A percentile compares a stretch with the other conserved stretches of the same genome.
These are phyloP conservation scores for Lottia gigantea DNA, from an alignment of 2,888 invertebrate species.

Conservation along the genomic window DNA sequence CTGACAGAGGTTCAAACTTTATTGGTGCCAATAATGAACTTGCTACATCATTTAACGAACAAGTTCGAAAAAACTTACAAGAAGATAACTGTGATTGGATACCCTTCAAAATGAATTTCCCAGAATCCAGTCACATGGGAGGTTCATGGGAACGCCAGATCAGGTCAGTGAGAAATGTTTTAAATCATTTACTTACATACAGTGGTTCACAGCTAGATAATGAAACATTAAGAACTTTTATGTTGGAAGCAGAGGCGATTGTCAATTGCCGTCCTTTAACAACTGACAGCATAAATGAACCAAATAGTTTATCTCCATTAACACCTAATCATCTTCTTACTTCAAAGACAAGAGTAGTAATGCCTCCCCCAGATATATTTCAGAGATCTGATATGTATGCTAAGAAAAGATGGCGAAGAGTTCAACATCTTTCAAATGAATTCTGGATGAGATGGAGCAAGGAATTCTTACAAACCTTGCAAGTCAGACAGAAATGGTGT, in stretches of 20 bases:
- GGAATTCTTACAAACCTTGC: slow-evolving; percentile 18
- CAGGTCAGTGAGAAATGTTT: too few relatives aligned
- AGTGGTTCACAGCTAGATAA: slow-evolving; percentile 19
- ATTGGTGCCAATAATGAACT: slow-evolving; percentile 26
- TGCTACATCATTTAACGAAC: too few relatives aligned
- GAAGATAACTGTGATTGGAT: slow-evolving; percentile 10
- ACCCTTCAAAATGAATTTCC: slow-evolving; percentile 15
- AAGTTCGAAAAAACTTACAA: not conserved
- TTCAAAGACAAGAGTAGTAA: too few relatives aligned
- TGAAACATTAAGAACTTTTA: slow-evolving; percentile 28
- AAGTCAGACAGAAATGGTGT: slow-evolving; percentile 19
- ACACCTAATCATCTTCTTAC: too few relatives aligned
- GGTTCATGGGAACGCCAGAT: slow-evolving; percentile 23
- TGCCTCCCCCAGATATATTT: too few relatives aligned
- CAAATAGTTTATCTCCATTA: too few relatives aligned
- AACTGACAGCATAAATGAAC: slow-evolving; percentile 16
- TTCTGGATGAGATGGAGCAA: slow-evolving; percentile 20
- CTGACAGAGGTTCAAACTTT: slow-evolving; percentile 37
- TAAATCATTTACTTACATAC: not conserved
- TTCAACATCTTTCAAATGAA: slow-evolving; percentile 10
- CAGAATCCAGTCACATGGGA: slow-evolving; percentile 18
- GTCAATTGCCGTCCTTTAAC: slow-evolving; percentile 35
- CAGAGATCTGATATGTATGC: slow-evolving; percentile 12
- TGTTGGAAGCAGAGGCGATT: slow-evolving; percentile 33
- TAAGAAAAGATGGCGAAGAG: slow-evolving; percentile 16